Percentiles rank a stretch among this genome's conserved stretches.
phyloP scores from a whole-genome alignment of 2,888 invertebrate genomes.

The Melipona beecheii region DNA sequence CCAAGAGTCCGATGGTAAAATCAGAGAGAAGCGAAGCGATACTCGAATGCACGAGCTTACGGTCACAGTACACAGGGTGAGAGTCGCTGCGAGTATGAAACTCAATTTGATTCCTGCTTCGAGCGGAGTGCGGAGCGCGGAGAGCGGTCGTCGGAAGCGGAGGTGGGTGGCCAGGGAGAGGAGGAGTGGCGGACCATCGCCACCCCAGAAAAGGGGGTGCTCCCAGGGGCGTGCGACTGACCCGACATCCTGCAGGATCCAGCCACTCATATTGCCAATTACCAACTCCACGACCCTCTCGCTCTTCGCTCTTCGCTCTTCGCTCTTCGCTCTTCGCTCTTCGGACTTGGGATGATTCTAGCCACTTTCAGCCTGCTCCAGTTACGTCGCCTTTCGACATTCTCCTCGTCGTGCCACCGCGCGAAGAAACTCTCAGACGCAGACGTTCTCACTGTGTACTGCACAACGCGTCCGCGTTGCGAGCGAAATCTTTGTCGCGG shows the following conservation, averaged over 20 bases:
- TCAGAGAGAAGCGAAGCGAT: constrained; percentile 67
- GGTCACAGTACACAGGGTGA: constrained; percentile 70
- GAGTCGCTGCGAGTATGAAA: constrained; percentile 82
- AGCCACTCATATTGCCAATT: constrained; percentile 84
- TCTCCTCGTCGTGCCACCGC: constrained; percentile 53
- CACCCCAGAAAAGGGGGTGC: constrained; percentile 79
- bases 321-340: too few relatives aligned
- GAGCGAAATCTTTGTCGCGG: constrained; percentile 1
- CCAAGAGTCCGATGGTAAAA: constrained; percentile 61
- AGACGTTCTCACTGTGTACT: neutral
- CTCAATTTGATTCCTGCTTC: constrained; percentile 83
- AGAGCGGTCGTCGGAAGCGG: constrained; percentile 68
- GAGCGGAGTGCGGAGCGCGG: constrained; percentile 64
- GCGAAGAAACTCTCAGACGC: constrained; percentile 10
- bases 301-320: constrained; percentile 67
- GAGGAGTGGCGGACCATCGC: constrained; percentile 62
- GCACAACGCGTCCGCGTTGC: neutral
- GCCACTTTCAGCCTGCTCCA: constrained; percentile 78
- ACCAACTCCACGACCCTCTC: constrained; percentile 83
- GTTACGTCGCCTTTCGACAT: constrained; percentile 68
- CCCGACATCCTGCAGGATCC: constrained; percentile 82
- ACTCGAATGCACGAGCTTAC: constrained; percentile 63
- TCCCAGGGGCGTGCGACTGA: constrained; percentile 83
- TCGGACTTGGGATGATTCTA: constrained; percentile 80
- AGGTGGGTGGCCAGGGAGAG: constrained; percentile 66